phyloP scores from a whole-genome alignment of 1,140 invertebrate species.

The Elymnias hypermnestra region DNA sequence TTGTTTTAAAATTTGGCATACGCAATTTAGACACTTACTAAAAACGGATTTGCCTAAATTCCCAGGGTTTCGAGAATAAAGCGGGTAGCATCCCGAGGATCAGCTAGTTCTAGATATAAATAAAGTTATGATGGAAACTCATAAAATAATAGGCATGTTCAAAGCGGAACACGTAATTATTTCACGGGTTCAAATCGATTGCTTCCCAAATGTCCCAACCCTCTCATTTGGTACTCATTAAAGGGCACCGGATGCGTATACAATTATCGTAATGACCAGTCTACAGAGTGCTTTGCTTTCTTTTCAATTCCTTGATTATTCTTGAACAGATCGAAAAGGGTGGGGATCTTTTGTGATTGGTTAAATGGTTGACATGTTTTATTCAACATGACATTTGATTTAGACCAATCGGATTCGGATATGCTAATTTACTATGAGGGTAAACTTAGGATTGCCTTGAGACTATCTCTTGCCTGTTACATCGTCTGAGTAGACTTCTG shows the following conservation, averaged over 20 bases:
- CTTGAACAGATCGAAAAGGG: constrained; percentile 7
- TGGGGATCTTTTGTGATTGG: constrained; percentile 30
- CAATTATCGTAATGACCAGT: constrained; percentile 47
- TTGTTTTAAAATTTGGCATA: too few relatives aligned
- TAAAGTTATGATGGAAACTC: too few relatives aligned
- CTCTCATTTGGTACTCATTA: constrained; percentile 64
- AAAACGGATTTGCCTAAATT: too few relatives aligned
- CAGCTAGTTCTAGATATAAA: too few relatives aligned
- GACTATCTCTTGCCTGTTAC: too few relatives aligned
- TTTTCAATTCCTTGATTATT: constrained; percentile 18
- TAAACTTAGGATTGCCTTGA: too few relatives aligned
- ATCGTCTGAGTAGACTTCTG: too few relatives aligned
- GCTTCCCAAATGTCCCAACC: constrained; percentile 28
- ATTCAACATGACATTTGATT: constrained; percentile 5
- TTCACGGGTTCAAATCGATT: constrained; percentile 60
- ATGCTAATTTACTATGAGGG: constrained; percentile 4
- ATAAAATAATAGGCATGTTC: background rate
- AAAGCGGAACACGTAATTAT: constrained; percentile 46
- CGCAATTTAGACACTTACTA: too few relatives aligned
- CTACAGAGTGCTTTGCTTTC: constrained; percentile 26
- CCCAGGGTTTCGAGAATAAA: too few relatives aligned
- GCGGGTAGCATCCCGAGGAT: too few relatives aligned
- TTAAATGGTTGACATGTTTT: constrained; percentile 20
- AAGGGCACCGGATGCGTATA: constrained; percentile 46
- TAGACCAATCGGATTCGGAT: constrained; percentile 6